phyloP scores from a whole-genome alignment of 1,140 invertebrate genomes.

The Eurosta solidaginis region DNA sequence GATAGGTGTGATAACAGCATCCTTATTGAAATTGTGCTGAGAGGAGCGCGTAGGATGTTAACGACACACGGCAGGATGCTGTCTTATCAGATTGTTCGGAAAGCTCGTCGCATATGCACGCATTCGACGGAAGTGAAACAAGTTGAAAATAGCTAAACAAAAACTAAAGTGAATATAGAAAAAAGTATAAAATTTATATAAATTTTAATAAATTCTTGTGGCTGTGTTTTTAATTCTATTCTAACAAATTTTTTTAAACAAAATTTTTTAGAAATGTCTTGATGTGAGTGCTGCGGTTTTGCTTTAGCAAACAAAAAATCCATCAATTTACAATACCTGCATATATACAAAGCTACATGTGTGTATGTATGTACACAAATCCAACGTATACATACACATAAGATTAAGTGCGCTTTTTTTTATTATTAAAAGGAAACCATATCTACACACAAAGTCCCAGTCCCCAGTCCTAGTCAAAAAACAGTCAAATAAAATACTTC shows the following conservation, averaged over 20 bases:
- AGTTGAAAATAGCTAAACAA: not conserved
- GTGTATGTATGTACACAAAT: not conserved
- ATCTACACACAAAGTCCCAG: no score
- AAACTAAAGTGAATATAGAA: not conserved
- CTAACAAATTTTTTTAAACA: not conserved
- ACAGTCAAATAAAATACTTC: no score
- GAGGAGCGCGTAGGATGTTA: not conserved
- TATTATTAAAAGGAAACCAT: not conserved
- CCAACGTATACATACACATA: not conserved
- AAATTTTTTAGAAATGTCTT: not conserved
- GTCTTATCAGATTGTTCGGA: slow-evolving; percentile 26
- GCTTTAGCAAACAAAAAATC: not conserved
- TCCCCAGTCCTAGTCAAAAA: no score
- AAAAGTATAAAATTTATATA: not conserved
- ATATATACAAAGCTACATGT: no score
- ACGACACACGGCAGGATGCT: not conserved
- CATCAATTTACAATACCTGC: no score
- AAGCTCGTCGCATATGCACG: slow-evolving; percentile 8
- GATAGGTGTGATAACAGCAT: slow-evolving; percentile 15
- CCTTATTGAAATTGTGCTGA: not conserved
- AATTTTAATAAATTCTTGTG: not conserved
- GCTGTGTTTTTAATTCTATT: not conserved
- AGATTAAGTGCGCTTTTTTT: not conserved
- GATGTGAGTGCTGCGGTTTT: not conserved
- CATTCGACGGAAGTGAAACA: not conserved